These are phyloP conservation scores for Hedychridium roseum DNA, from an alignment of 2,888 invertebrate species.

Conservation along the genomic window DNA sequence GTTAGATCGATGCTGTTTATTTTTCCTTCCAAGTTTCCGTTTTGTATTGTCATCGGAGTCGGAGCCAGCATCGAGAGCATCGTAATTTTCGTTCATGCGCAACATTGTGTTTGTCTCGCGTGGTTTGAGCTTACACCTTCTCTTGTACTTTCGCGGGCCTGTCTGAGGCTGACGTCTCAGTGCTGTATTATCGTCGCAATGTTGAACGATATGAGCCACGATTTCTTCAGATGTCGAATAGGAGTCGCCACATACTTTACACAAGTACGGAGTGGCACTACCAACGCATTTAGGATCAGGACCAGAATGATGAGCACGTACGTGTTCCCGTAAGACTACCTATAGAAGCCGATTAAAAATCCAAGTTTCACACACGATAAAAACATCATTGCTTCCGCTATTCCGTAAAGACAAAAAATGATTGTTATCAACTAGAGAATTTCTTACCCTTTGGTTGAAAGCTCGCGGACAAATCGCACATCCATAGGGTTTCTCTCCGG, in stretches of 20 bases:
- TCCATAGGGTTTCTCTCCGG: conserved; percentile 86
- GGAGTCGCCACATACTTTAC: conserved; percentile 79
- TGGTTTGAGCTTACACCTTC: conserved; percentile 78
- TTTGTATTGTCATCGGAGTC: conserved; percentile 62
- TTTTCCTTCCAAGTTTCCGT: conserved; percentile 55
- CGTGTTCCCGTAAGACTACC: conserved; percentile 85
- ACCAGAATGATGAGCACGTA: conserved; percentile 85
- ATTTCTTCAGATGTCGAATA: conserved; percentile 77
- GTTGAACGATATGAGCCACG: conserved; percentile 84
- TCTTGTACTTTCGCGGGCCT: conserved; percentile 82
- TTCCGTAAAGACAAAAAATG: background rate
- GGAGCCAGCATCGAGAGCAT: conserved; percentile 48
- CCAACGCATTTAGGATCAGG: conserved; percentile 75
- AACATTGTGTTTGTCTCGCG: conserved; percentile 62
- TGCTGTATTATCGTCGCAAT: conserved; percentile 86
- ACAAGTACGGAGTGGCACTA: conserved; percentile 74
- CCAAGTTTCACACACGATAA: conserved; percentile 12
- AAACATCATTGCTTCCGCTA: conserved; percentile 3
- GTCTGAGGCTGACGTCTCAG: conserved; percentile 81
- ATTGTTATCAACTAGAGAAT: background rate
- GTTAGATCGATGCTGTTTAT: conserved; percentile 51
- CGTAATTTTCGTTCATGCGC: conserved; percentile 50
- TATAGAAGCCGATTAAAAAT: conserved; percentile 23
- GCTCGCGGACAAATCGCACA: conserved; percentile 88
- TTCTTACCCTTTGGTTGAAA: conserved; percentile 77